Evolutionary conservation across 2,113 vertebrate species (phyloP).

Genomic region (Otus sunia): DNA sequence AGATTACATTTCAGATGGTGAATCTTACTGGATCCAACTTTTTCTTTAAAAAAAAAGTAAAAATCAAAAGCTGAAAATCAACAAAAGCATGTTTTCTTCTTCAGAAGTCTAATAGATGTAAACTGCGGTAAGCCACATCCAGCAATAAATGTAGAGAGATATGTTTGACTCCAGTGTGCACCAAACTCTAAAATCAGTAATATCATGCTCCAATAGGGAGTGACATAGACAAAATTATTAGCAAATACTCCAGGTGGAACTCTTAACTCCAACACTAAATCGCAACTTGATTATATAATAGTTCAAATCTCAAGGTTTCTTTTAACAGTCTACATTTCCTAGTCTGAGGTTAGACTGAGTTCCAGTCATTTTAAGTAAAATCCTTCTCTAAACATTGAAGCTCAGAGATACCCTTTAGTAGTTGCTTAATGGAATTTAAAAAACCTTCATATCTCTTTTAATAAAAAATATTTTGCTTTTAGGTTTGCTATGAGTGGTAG

Average conservation of each 20-base stretch:
- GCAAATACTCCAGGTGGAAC: neutral
- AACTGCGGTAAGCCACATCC: neutral
- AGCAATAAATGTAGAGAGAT: neutral
- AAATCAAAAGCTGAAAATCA: neutral
- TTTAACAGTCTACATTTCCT: neutral
- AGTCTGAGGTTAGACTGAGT: neutral
- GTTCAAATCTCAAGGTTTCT: neutral
- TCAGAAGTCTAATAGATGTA: neutral
- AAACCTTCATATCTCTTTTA: neutral
- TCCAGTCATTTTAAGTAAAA: neutral
- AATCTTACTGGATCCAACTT: neutral
- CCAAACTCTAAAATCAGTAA: neutral
- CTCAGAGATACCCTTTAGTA: neutral
- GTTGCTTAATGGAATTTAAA: neutral
- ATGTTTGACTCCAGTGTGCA: neutral
- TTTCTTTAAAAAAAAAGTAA: neutral
- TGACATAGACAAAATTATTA: neutral
- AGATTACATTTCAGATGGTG: neutral
- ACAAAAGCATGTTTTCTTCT: neutral
- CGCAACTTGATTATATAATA: neutral
- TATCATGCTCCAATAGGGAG: rapidly evolving
- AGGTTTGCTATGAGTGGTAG: neutral
- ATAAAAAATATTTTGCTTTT: neutral
- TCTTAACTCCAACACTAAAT: neutral
- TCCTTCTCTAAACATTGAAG: neutral